phyloP scores from a whole-genome alignment of 2,888 invertebrate genomes.

The Molanna angustata region DNA sequence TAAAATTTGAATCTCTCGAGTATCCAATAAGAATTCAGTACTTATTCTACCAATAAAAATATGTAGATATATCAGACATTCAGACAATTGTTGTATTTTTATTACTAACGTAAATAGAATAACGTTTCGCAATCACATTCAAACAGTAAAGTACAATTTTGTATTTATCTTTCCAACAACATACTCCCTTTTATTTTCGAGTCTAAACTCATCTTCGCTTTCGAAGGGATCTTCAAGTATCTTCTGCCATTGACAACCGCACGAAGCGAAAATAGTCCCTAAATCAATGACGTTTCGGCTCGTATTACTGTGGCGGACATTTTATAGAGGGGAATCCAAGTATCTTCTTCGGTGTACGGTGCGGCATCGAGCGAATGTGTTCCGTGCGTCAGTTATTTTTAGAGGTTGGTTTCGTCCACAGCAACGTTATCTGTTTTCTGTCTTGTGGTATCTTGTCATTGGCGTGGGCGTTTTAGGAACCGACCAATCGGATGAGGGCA shows the following conservation, averaged over 20 bases:
- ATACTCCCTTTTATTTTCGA: slow-evolving; percentile 12
- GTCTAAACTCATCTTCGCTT: slow-evolving; percentile 12
- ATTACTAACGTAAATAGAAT: too few relatives aligned
- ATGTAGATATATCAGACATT: too few relatives aligned
- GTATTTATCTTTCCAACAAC: background rate
- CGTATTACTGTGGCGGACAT: background rate
- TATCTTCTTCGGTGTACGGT: slow-evolving; percentile 17
- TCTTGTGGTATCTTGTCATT: slow-evolving; percentile 32
- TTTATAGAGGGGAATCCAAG: slow-evolving; percentile 12
- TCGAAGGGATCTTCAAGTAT: slow-evolving; percentile 25
- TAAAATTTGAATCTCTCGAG: too few relatives aligned
- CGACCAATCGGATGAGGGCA: background rate
- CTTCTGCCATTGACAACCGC: slow-evolving; percentile 6
- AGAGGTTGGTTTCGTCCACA: slow-evolving; percentile 6
- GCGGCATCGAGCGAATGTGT: background rate
- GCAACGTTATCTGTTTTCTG: slow-evolving; percentile 24
- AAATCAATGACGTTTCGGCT: background rate
- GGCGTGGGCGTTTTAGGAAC: slow-evolving; percentile 28
- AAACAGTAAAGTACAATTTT: background rate
- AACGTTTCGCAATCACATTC: too few relatives aligned
- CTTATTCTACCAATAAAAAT: too few relatives aligned
- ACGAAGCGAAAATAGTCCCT: slow-evolving; percentile 6
- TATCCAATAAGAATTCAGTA: too few relatives aligned
- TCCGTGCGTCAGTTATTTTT: background rate
- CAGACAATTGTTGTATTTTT: too few relatives aligned